Evolutionary conservation across 1,140 invertebrate genomes (phyloP).

Genomic region (Drosophila lini): DNA sequence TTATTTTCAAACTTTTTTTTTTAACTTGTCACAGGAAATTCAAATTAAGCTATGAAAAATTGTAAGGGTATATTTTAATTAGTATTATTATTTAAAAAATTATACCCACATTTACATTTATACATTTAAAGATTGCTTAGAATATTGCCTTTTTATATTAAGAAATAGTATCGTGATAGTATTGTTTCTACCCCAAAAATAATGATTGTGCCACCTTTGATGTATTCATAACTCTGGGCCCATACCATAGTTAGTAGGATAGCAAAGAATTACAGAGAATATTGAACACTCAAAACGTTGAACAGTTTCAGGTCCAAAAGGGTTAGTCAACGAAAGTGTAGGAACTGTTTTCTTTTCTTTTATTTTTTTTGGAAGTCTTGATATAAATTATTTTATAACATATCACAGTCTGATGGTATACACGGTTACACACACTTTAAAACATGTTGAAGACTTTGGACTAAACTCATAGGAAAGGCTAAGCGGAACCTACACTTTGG

Average conservation of each 20-base stretch:
- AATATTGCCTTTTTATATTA: neutral
- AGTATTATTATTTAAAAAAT: too few species aligned
- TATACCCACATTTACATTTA: neutral
- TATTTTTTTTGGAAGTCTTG: slow-evolving; percentile 54
- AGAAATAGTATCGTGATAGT: neutral
- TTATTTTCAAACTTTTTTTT: too few species aligned
- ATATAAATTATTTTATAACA: slow-evolving; percentile 45
- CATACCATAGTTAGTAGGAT: slow-evolving; percentile 17
- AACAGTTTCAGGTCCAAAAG: slow-evolving; percentile 20
- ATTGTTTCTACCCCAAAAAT: too few species aligned
- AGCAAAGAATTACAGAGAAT: slow-evolving; percentile 10
- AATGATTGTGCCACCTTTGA: neutral
- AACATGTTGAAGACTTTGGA: slow-evolving; percentile 29
- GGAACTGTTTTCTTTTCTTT: slow-evolving; percentile 30
- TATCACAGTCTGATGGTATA: slow-evolving; percentile 66
- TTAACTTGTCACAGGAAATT: too few species aligned
- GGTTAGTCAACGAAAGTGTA: slow-evolving; percentile 32
- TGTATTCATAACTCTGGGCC: neutral
- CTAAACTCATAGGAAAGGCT: slow-evolving; percentile 22
- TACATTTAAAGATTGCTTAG: neutral
- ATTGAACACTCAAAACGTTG: neutral
- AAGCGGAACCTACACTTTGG: slow-evolving; percentile 10
- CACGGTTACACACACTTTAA: slow-evolving; percentile 16
- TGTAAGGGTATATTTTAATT: too few species aligned
- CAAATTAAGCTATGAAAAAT: too few species aligned